Percentiles rank a stretch among this genome's conserved stretches.
Conservation (phyloP, 2,113 vertebrate species). For the Onychostoma macrolepis region DNA sequence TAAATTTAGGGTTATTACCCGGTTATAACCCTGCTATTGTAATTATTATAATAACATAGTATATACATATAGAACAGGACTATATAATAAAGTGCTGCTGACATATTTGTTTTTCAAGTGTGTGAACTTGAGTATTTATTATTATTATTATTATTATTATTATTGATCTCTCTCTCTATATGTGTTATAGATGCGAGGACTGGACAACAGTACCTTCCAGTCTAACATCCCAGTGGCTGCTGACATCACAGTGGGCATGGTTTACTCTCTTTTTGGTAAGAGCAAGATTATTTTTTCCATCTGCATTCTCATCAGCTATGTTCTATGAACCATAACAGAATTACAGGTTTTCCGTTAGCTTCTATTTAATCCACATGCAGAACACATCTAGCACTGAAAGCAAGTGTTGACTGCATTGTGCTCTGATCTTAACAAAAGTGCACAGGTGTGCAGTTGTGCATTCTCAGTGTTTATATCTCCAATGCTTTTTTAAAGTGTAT, state of each 20-base stretch:
- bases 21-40: too few species aligned
- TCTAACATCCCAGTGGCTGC: slow-evolving; percentile 52
- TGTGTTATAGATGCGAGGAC: slow-evolving; percentile 46
- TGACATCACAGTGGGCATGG: slow-evolving; percentile 47
- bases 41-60: too few species aligned
- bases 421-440: neutral
- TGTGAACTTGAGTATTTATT: neutral
- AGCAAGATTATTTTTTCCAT: neutral
- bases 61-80: too few species aligned
- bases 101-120: neutral
- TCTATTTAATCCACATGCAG: neutral
- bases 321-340: neutral
- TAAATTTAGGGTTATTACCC: too few species aligned
- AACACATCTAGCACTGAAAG: neutral
- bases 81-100: too few species aligned
- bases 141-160: too few species aligned
- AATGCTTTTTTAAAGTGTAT: neutral
- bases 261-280: slow-evolving; percentile 58
- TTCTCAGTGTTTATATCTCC: neutral
- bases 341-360: neutral
- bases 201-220: slow-evolving; percentile 55
- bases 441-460: neutral
- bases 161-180: neutral
- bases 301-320: neutral
- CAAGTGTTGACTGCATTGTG: neutral